Conservation (phyloP, 1,140 invertebrate genomes). For the Phymastichus coffea region DNA sequence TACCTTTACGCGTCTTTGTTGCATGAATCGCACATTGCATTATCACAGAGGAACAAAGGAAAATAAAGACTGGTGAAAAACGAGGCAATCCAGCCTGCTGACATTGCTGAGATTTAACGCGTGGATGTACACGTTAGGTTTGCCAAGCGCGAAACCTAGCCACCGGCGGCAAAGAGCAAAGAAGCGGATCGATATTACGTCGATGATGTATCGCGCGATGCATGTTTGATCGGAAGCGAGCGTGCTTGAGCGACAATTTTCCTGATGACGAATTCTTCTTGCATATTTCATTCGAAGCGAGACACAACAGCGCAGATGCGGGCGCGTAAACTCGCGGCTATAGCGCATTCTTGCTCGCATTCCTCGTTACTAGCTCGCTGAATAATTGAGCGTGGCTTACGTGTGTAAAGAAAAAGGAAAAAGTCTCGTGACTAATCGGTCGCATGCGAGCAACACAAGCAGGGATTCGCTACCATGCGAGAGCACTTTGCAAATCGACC, state of each 20-base stretch:
- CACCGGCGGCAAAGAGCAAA: too few species aligned
- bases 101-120: background rate
- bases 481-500: too few species aligned
- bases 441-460: too few species aligned
- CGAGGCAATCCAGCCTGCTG: background rate
- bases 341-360: constrained; percentile 16
- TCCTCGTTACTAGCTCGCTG: background rate
- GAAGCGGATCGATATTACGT: too few species aligned
- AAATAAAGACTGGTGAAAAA: constrained; percentile 17
- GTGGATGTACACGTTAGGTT: constrained; percentile 13
- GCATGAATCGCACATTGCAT: constrained; percentile 8
- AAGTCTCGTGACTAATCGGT: too few species aligned
- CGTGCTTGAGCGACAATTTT: constrained; percentile 36
- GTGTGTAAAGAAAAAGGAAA: background rate
- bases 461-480: too few species aligned
- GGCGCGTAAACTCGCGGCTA: too few species aligned
- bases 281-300: constrained; percentile 44
- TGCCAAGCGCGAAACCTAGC: constrained; percentile 16
- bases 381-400: background rate
- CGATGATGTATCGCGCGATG: constrained; percentile 24
- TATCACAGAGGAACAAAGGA: constrained; percentile 19
- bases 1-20: constrained; percentile 19
- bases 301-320: too few species aligned
- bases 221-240: constrained; percentile 38
- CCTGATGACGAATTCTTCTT: constrained; percentile 47